Conservation (phyloP, 2,113 vertebrate genomes). For the Vimba vimba region DNA sequence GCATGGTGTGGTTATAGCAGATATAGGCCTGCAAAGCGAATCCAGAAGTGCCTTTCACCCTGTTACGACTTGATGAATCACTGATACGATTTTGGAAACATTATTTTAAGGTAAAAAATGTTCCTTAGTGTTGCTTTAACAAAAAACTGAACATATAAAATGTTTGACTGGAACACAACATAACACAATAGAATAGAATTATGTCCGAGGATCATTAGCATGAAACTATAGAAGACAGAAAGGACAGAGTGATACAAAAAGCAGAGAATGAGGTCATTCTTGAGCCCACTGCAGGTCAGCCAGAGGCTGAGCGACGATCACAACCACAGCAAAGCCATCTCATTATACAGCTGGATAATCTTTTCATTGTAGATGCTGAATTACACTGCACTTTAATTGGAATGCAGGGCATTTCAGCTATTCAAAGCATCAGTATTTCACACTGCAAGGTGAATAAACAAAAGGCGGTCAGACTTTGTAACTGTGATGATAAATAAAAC, state of each 20-base stretch:
- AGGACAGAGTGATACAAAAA: background rate
- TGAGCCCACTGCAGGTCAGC: slow-evolving; percentile 13
- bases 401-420: background rate
- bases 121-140: too few relatives aligned
- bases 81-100: too few relatives aligned
- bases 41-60: too few relatives aligned
- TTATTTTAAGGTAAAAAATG: too few relatives aligned
- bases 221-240: background rate
- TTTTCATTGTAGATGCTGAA: background rate
- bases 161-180: too few relatives aligned
- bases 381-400: background rate
- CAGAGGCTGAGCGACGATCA: slow-evolving; percentile 11
- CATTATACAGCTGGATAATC: background rate
- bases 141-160: too few relatives aligned
- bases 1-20: too few relatives aligned
- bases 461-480: background rate
- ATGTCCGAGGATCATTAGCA: too few relatives aligned
- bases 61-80: too few relatives aligned
- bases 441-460: slow-evolving; percentile 16
- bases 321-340: background rate
- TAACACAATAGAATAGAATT: too few relatives aligned
- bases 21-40: too few relatives aligned
- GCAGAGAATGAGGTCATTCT: slow-evolving; percentile 26
- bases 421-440: background rate
- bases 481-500: slow-evolving; percentile 4